Evolutionary conservation across 2,113 vertebrate genomes (phyloP), one percentile per base, ranked within the genome.

Genomic region (Chaetops frenatus): DNA sequence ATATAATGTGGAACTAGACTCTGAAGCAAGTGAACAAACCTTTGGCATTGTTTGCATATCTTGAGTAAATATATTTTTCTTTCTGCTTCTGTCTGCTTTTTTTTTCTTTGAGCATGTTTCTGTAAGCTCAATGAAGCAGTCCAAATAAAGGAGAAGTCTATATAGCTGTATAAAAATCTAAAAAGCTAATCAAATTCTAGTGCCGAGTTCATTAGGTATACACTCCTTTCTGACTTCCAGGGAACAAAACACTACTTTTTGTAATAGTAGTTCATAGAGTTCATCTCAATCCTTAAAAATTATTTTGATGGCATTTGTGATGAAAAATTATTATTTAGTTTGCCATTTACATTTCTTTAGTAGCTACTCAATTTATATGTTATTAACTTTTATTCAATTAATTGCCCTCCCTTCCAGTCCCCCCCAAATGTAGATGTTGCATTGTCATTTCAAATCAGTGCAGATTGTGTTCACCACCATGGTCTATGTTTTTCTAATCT

Each of bases 401-500:
- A 69, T 45, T 0, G 0, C 7, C 9, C 11, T 56, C 13, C 9
- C 3, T 53, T 25, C 22, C 4, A 64, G 5, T 18, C 25, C 15
- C 1, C 7, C 10, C 11, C 3, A 48, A 80, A 69, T 40, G 35
- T n/a, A 57, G 25, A 64, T 38, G 9, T 50, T 61, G 5, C 23
- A 8, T 28, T 81, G 48, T 50, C 1, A 7, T 87, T 90, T 93
- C 38, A 92, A 67, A 54, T 42, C 15, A 21, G 25, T 57, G 29
- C 15, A 62, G 19, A 35, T 22, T 67, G 2, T 67, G 31, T 91
- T 91, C 60, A 60, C 9, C 4, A 13, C 18, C 48, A 14, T 28
- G 3, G 11, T 70, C 24, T 66, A 0, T 27, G 7, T 8, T 78
- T 80, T 92, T 87, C 15, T 81, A 64, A 18, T 57, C 12, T 78